Evolutionary conservation across 2,113 vertebrate species (phyloP).

Genomic region (Nothoprocta perdicaria): DNA sequence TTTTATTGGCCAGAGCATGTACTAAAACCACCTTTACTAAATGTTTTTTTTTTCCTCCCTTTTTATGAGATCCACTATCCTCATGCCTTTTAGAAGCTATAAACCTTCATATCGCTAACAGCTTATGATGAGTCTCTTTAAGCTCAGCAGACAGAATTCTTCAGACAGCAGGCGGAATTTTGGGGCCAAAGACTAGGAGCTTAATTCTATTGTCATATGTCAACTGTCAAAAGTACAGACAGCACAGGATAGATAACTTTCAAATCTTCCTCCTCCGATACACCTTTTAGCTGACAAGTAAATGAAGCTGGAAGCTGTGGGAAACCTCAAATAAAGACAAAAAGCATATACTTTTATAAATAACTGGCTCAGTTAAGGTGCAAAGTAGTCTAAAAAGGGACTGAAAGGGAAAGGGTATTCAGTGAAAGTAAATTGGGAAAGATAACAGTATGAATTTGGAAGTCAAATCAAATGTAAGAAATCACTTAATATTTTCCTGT

Average conservation of each 20-base stretch:
- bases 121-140: neutral
- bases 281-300: neutral
- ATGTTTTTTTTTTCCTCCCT: neutral
- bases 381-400: neutral
- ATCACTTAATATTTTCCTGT: neutral
- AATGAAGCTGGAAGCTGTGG: neutral
- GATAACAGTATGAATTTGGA: neutral
- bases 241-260: neutral
- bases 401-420: neutral
- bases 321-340: neutral
- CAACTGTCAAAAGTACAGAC: neutral
- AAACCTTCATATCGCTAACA: neutral
- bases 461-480: neutral
- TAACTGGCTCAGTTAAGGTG: neutral
- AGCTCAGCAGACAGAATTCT: neutral
- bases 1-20: neutral
- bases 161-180: neutral
- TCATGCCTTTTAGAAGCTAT: neutral
- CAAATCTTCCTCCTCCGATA: neutral
- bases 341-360: neutral
- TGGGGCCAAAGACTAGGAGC: neutral
- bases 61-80: neutral
- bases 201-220: neutral
- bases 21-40: neutral
- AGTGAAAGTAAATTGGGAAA: neutral